A percentile compares a stretch with the other conserved stretches of the same genome.
These are phyloP conservation scores for Hestina assimilis DNA, from an alignment of 1,140 invertebrate genomes.

Conservation along the genomic window DNA sequence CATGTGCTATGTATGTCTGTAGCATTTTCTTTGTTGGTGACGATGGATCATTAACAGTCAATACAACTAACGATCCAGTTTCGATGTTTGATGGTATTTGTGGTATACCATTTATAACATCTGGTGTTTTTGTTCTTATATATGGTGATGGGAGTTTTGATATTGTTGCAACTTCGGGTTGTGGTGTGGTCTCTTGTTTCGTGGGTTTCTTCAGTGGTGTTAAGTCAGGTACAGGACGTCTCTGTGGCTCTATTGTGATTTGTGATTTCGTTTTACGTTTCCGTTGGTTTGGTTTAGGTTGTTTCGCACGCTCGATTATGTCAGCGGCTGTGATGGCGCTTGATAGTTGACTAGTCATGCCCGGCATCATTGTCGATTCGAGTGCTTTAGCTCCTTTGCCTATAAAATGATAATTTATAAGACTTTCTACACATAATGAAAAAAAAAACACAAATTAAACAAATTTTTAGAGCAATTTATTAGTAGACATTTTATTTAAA, in stretches of 20 bases:
- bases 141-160: slow-evolving; percentile 16
- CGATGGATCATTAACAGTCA: slow-evolving; percentile 62
- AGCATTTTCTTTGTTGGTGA: slow-evolving; percentile 66
- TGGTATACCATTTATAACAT: slow-evolving; percentile 19
- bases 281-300: slow-evolving; percentile 16
- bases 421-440: background rate
- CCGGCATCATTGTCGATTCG: slow-evolving; percentile 33
- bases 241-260: background rate
- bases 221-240: background rate
- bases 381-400: slow-evolving; percentile 44
- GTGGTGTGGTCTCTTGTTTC: background rate
- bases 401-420: slow-evolving; percentile 25
- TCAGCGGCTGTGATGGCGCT: slow-evolving; percentile 42
- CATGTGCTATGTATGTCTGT: slow-evolving; percentile 65
- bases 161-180: background rate
- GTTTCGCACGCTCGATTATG: slow-evolving; percentile 39
- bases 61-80: slow-evolving; percentile 59
- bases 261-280: slow-evolving; percentile 8
- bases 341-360: slow-evolving; percentile 4
- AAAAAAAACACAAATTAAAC: background rate
- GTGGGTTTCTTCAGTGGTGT: background rate
- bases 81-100: slow-evolving; percentile 56
- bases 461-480: too few relatives aligned
- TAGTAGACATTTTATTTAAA: too few relatives aligned
- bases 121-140: slow-evolving; percentile 19